Base-by-base conservation (phyloP, 2,888 invertebrate genomes). In the Mesorhabditis sp. region DNA sequence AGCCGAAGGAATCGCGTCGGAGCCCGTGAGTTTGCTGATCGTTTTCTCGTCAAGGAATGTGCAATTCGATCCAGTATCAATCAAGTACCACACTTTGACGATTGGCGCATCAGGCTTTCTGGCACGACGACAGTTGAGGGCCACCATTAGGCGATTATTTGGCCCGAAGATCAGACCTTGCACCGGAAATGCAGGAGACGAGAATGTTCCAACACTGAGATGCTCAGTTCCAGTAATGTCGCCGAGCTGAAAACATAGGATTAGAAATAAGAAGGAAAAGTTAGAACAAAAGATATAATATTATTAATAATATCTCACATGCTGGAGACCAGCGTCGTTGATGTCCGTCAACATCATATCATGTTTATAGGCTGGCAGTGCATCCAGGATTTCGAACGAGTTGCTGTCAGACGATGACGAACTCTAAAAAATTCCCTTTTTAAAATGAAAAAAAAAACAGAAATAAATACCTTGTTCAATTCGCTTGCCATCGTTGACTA, bases 271-370 rank as follows among this genome's bases (percentile, higher is more conserved):
- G 5, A 66, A 70, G 13, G 3, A 64, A 74, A 67, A 67, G 43
- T 70, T 43, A 67, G 28, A 72, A 68, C 28, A 68, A 68, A 71
- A 62, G 43, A 43, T 65, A 28, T 58, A 65, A 68, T 64, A 64
- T 45, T 63, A 70, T 72, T 67, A 68, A 66, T 68, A 71, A 71
- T 72, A 67, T 58, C 74, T 75, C 68, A 75, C 75, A 45, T 62
- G 67, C 68, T 75, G 70, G 67, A 75, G 67, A 70, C 68, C 4
- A 69, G 45, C 63, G 28, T 72, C 68, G 69, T 75, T 75, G 71
- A 75, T 75, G 41, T 75, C 75, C 43, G 72, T 72, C 65, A 75
- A 42, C 75, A 75, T 74, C 75, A 75, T 75, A 67, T 74, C 75
- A 72, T 76, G 70, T 64, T 72, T n/a, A 64, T 70, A 69, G 63